These are phyloP conservation scores for Trichonephila inaurata DNA, from an alignment of 1,140 invertebrate species.

Conservation along the genomic window DNA sequence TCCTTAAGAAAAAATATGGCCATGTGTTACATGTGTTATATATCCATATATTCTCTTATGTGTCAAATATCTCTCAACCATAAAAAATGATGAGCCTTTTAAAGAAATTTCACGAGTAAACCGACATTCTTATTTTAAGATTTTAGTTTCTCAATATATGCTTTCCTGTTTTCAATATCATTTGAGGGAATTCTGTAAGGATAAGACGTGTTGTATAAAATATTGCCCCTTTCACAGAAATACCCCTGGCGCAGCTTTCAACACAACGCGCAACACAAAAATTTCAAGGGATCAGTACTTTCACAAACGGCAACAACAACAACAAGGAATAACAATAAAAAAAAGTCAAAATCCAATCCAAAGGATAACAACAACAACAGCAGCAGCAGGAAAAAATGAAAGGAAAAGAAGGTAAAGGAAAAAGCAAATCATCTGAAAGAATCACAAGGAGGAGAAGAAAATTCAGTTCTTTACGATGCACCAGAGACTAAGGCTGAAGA, in stretches of 20 bases:
- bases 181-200: slow-evolving; percentile 45
- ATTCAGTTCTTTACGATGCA: slow-evolving; percentile 75
- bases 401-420: slow-evolving; percentile 41
- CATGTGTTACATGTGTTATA: no score
- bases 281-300: slow-evolving; percentile 49
- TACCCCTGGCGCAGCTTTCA: slow-evolving; percentile 1
- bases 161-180: slow-evolving; percentile 55
- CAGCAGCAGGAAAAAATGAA: slow-evolving; percentile 14
- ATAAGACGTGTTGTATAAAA: slow-evolving; percentile 44
- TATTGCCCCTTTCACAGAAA: slow-evolving; percentile 13
- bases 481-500: slow-evolving; percentile 65
- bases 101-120: neutral
- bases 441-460: slow-evolving; percentile 65
- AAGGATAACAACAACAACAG: slow-evolving; percentile 24
- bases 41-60: no score
- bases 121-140: neutral
- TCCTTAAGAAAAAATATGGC: no score
- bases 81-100: neutral
- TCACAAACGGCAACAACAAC: slow-evolving; percentile 49
- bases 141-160: slow-evolving; percentile 3
- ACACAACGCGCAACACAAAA: slow-evolving; percentile 24
- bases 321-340: slow-evolving; percentile 48
- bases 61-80: neutral
- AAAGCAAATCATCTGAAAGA: slow-evolving; percentile 75
- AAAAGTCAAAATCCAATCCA: slow-evolving; percentile 51